Percentiles rank a stretch among this genome's conserved stretches.
Conservation (phyloP, 2,113 vertebrate genomes). For the Pogonocichla stellata region DNA sequence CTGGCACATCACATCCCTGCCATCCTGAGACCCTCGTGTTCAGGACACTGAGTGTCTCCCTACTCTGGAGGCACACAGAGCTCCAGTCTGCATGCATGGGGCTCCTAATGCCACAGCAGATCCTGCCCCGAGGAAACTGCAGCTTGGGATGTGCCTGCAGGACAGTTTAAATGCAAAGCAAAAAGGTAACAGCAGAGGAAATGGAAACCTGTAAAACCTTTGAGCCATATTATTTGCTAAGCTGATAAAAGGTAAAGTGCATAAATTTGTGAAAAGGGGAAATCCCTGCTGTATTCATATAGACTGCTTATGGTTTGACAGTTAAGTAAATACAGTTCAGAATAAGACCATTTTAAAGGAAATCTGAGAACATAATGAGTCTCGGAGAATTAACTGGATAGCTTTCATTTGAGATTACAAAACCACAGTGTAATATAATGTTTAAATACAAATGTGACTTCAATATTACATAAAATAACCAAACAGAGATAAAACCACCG, state of each 20-base stretch:
- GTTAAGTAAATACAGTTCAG: conserved; percentile 45
- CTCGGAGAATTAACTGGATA: conserved; percentile 28
- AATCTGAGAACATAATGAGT: conserved; percentile 37
- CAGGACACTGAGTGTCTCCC: neutral
- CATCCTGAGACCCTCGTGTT: neutral
- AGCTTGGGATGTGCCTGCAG: neutral
- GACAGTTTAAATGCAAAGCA: neutral
- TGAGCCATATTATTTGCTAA: conserved; percentile 57
- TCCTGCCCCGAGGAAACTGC: neutral
- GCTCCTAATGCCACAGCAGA: neutral
- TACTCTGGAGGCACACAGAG: neutral
- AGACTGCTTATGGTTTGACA: neutral
- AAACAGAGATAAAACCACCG: conserved; percentile 7
- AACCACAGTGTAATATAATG: conserved; percentile 1
- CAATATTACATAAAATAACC: conserved; percentile 20
- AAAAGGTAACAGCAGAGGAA: conserved; percentile 22
- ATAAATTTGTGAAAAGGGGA: conserved; percentile 6
- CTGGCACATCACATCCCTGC: neutral
- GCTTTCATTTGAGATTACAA: conserved; percentile 44
- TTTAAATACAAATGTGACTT: conserved; percentile 30
- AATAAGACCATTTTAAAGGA: conserved; percentile 39
- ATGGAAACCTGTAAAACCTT: conserved; percentile 35
- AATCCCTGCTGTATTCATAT: conserved; percentile 33
- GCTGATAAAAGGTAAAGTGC: conserved; percentile 27
- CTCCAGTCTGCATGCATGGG: neutral